Evolutionary conservation across 2,797 vertebrate species (phyloP), one percentile per base, ranked within the genome.

Genomic region (Echeneis naucrates): DNA sequence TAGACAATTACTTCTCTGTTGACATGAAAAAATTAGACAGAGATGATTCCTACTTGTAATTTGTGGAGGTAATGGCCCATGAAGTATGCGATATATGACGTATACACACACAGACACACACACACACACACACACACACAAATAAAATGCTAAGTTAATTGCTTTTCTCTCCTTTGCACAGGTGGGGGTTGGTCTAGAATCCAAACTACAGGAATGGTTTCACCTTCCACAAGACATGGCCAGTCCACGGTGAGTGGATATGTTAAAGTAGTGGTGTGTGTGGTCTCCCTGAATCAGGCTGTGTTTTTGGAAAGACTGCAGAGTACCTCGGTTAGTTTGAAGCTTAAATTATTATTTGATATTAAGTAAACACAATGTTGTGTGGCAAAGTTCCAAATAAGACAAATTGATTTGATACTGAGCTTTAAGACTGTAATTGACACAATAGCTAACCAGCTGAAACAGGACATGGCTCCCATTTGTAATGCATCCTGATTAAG

Each of bases 131-230:
- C n/a, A n/a, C n/a, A n/a, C n/a, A n/a, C n/a, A 51, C 35, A 53
- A 72, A 37, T 55, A 2, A n/a, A 35, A 38, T 63, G 10, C 48
- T 54, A 68, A 51, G 37, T 27, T 10, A 0, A 3, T 35, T 48
- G 12, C 0, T 23, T 50, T 17, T 14, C 58, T 13, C 3, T 72
- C 16, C 71, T 42, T 54, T 61, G 10, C 80, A 55, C 80, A 95
- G 95, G 97, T 98, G 72, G 98, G 97, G 51, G 97, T 99, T 8
- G 98, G 97, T 66, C 91, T 98, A 75, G 97, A 99, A 87, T 96
- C 95, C 69, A 98, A 97, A 78, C 94, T 99, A 68, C 97, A 98
- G 88, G 97, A 99, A 78, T 98, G 97, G 95, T 98, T 99, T 90
- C 98, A 98, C 83, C 95, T 97, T 45, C 96, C 98, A 0, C 96